Conservation (phyloP, 2,113 vertebrate species). For the Lophochroa leadbeateri region DNA sequence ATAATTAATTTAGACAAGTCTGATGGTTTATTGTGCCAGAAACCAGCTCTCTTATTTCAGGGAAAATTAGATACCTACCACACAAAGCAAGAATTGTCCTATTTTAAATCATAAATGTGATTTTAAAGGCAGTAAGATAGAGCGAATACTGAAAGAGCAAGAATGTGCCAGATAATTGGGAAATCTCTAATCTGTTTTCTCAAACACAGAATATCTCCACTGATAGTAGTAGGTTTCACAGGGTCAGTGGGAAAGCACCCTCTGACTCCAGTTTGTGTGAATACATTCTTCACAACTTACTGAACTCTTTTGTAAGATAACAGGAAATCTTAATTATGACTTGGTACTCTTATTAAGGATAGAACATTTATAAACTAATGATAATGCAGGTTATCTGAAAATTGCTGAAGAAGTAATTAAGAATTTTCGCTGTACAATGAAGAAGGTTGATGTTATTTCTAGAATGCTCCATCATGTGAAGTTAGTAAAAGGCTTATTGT, state of each 20-base stretch:
- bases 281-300: background rate
- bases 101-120: background rate
- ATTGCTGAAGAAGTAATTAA: background rate
- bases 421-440: background rate
- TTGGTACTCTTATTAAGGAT: background rate
- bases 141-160: background rate
- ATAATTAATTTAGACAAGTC: background rate
- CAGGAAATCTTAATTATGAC: background rate
- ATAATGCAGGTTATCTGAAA: background rate
- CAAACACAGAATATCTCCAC: background rate
- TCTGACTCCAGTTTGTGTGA: background rate
- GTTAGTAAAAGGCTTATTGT: background rate
- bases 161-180: background rate
- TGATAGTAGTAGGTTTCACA: background rate
- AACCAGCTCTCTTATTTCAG: background rate
- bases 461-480: background rate
- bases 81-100: background rate
- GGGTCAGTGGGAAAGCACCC: background rate
- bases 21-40: background rate
- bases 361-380: background rate
- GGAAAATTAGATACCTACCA: background rate
- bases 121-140: background rate
- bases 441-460: background rate
- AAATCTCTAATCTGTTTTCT: background rate
- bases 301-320: background rate